Conservation (phyloP, 2,797 vertebrate genomes). For the Peromyscus eremicus region DNA sequence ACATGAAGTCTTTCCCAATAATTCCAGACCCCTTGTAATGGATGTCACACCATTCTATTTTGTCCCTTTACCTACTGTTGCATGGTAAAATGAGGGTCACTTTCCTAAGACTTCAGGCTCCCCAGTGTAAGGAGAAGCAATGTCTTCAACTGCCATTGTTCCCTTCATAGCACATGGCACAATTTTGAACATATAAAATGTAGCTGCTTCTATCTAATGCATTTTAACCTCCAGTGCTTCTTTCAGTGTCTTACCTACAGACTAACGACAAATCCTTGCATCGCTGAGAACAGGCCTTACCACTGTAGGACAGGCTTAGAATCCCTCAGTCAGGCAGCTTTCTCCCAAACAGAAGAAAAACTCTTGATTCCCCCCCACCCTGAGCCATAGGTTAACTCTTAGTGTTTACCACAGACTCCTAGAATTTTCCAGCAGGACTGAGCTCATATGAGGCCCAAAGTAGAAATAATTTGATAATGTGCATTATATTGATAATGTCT, state of each 20-base stretch:
- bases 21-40: neutral
- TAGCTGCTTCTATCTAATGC: neutral
- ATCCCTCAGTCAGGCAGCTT: neutral
- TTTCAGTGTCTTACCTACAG: neutral
- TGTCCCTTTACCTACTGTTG: neutral
- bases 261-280: neutral
- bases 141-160: neutral
- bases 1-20: neutral
- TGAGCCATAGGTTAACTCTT: neutral
- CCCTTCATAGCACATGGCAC: neutral
- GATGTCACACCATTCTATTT: neutral
- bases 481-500: neutral
- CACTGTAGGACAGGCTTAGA: neutral
- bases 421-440: neutral
- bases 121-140: neutral
- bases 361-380: neutral
- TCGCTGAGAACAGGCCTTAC: neutral
- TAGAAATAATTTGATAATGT: neutral
- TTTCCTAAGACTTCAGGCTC: neutral
- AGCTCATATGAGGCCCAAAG: neutral
- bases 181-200: neutral
- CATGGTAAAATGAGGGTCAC: neutral
- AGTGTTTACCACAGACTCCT: neutral
- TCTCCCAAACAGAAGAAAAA: slow-evolving; percentile 13
- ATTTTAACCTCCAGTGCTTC: neutral